These are phyloP conservation scores for Ariolimax columbianus DNA, from an alignment of 2,888 invertebrate species.

Conservation along the genomic window DNA sequence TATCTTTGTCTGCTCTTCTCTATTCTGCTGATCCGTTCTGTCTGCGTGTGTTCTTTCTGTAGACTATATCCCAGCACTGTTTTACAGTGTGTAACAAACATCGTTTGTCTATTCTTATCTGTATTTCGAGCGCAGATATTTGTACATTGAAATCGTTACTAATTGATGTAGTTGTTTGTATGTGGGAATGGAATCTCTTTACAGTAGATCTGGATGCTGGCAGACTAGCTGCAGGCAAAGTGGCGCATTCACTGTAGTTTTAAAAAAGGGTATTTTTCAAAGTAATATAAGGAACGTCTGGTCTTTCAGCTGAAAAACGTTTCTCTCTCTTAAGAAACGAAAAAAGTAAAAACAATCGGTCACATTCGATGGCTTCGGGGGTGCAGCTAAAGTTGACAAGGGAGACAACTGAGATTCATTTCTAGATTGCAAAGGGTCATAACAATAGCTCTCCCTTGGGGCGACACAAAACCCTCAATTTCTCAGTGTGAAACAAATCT, in stretches of 20 bases:
- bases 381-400: background rate
- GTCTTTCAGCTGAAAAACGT: slow-evolving; percentile 13
- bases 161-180: background rate
- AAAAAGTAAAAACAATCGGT: background rate
- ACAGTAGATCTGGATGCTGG: background rate
- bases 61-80: background rate
- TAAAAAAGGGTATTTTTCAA: background rate
- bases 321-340: background rate
- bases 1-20: background rate
- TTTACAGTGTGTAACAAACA: background rate
- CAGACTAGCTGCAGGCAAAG: background rate
- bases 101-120: background rate
- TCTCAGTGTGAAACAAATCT: background rate
- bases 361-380: background rate
- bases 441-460: slow-evolving; percentile 8
- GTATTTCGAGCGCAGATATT: background rate
- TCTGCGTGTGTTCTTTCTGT: background rate
- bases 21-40: background rate
- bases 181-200: background rate
- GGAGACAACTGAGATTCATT: slow-evolving; percentile 17
- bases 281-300: background rate
- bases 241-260: background rate
- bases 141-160: background rate
- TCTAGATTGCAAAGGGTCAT: slow-evolving; percentile 4
- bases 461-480: background rate